Evolutionary conservation across 2,797 vertebrate genomes (phyloP), one percentile per base, ranked within the genome.

Genomic region (Coreius guichenoti): DNA sequence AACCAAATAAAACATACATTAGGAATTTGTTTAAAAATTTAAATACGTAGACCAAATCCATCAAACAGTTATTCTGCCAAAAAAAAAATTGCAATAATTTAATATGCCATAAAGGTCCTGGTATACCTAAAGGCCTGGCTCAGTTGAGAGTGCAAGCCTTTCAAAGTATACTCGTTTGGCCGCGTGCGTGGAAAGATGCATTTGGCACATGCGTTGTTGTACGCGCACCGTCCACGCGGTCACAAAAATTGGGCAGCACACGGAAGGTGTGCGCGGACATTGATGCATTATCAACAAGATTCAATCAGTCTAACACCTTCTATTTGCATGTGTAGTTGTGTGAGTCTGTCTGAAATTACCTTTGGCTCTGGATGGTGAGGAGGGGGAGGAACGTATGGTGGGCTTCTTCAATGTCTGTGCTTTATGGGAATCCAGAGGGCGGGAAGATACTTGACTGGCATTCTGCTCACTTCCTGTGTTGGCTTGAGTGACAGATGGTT

Each of bases 291-390:
- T 21, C 19, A 81, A 39, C 12, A 69, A 39, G 13, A 82, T 31
- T 54, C 5, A 4, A 72, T 73, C 13, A 21, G 47, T 74, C 36
- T 29, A 26, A 13, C 26, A 61, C 8, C 11, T 49, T 70, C 45
- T 26, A 12, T 72, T 67, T 17, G 5, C 54, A 54, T 61, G 43
- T 51, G 23, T 54, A n/a, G 43, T 65, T 73, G 51, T 31, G 51
- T 39, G 23, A 29, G 54, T 39, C 36, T 16, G 45, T 23, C 23
- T 51, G 39, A 73, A 43, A 21, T 69, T 96, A 99, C 98, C 98
- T 98, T 98, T 98, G 90, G 94, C 93, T 96, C 95, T 95, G 21
- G 97, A 97, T 13, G 98, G 98, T 86, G 98, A 99, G 13, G 98
- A 95, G 70, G 98, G 98, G 86, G 98, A 98, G 6, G 98, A 99